Conservation (phyloP, 1,140 invertebrate species). For the Cotesia vestalis region DNA sequence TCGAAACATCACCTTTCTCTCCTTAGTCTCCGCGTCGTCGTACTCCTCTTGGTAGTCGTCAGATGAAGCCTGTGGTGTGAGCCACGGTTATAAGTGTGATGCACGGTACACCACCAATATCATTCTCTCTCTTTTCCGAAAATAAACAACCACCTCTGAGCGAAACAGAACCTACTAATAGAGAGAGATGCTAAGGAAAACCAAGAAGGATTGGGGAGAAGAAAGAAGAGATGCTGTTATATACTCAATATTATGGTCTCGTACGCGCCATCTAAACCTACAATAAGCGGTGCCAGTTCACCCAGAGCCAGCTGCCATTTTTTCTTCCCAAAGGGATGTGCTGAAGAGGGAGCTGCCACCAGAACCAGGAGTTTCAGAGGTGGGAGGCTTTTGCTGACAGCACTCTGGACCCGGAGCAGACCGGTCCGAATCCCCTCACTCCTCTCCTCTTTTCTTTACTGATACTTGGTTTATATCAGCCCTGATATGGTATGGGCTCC, state of each 20-base stretch:
- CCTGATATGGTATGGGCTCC: not conserved
- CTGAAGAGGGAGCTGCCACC: not conserved
- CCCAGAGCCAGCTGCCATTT: slow-evolving; percentile 57
- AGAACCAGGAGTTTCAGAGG: slow-evolving; percentile 32
- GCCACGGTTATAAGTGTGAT: slow-evolving; percentile 4
- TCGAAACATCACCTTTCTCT: not conserved
- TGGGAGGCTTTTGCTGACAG: slow-evolving; percentile 61
- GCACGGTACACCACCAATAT: no score
- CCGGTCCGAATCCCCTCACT: slow-evolving; percentile 48
- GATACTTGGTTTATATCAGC: not conserved
- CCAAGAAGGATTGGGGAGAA: not conserved
- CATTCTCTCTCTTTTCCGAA: slow-evolving; percentile 7
- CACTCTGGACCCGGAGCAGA: slow-evolving; percentile 28
- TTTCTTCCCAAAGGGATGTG: slow-evolving; percentile 47
- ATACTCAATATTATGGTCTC: slow-evolving; percentile 50
- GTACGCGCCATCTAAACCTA: slow-evolving; percentile 52
- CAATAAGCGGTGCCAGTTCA: not conserved
- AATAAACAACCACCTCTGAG: not conserved
- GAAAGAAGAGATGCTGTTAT: not conserved
- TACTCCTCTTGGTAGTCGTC: no score
- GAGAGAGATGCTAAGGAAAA: no score
- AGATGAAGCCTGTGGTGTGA: slow-evolving; percentile 21
- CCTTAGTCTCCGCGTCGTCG: slow-evolving; percentile 7
- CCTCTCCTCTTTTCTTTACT: no score
- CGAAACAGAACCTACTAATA: not conserved